Base-by-base conservation (phyloP, 1,140 invertebrate species). In the Drosophila azteca region DNA sequence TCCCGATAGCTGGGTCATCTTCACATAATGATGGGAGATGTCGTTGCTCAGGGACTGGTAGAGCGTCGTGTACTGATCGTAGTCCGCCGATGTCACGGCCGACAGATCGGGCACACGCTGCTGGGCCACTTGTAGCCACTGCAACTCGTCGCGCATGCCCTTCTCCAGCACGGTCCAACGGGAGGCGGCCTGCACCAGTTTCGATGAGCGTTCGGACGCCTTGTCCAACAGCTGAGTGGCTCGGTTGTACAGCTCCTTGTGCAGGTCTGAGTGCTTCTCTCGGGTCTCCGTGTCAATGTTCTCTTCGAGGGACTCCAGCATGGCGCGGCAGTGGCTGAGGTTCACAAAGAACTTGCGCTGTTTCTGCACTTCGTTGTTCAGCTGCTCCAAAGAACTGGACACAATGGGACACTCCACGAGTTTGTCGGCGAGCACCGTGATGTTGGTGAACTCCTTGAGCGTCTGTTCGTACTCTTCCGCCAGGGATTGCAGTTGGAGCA, bases 291-390 rank as follows among this genome's bases (percentile, higher is more conserved):
- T 93, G 83, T 97, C 96, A 11, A 97, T 92, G 91, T 97, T 96
- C 69, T 95, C 95, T 91, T 97, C 96, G 13, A 97, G 89, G 0
- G 96, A 97, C 91, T 97, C 96, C 17, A 98, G 92, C 69, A 97
- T 96, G 22, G 95, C 95, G 77, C 95, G 93, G 77, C 96, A 97
- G 64, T 97, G 96, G 79, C 96, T 97, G 8, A 98, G 91, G 78
- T 97, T 97, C 0, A 96, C 95, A 83, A 97, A 97, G 92, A 97
- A 97, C 82, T 96, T 97, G 45, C 96, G 93, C 84, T 97, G 96
- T 82, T 96, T 97, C 74, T 97, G 96, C 92, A 97, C 96, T 92
- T 97, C 96, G 79, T 97, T 96, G 78, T 96, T 95, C 8, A 97
- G 91, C 78, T 97, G 95, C 76, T 95, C 94, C 57, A 96, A 92